These are phyloP conservation scores for Gymnoscopelus microlampas DNA, from an alignment of 2,797 vertebrate species.

Conservation along the genomic window DNA sequence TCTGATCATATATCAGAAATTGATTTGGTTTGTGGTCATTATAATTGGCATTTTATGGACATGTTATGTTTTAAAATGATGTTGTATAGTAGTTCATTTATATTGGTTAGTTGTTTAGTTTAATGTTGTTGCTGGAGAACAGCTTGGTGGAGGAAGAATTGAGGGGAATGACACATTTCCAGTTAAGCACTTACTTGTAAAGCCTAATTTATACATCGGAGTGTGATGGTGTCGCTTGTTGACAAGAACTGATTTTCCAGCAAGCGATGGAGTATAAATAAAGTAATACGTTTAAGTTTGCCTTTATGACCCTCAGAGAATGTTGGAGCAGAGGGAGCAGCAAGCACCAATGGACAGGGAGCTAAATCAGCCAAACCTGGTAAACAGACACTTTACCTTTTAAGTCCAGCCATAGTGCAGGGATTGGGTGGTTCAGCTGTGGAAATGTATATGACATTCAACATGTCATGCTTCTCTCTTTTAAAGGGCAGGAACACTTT, in stretches of 20 bases:
- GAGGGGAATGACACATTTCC: not conserved
- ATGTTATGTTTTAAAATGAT: constrained; percentile 33
- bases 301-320: constrained; percentile 49
- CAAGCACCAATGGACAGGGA: constrained; percentile 52
- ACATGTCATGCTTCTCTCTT: no score
- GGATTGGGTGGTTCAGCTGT: not conserved
- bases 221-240: no score
- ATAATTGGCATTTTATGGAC: constrained; percentile 8
- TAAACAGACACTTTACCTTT: constrained; percentile 35
- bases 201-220: no score
- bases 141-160: not conserved
- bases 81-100: constrained; percentile 20
- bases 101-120: not conserved
- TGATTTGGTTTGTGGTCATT: no score
- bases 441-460: no score
- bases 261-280: not conserved
- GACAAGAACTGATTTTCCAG: no score
- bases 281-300: constrained; percentile 2
- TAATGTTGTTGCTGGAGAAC: not conserved
- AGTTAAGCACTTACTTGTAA: not conserved
- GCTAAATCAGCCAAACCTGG: constrained; percentile 58
- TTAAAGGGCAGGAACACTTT: no score
- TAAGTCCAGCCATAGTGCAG: not conserved
- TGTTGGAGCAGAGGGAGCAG: constrained; percentile 27
- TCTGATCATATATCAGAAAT: no score